Evolutionary conservation across 1,140 invertebrate genomes (phyloP).

Genomic region (Drosophila obscura): DNA sequence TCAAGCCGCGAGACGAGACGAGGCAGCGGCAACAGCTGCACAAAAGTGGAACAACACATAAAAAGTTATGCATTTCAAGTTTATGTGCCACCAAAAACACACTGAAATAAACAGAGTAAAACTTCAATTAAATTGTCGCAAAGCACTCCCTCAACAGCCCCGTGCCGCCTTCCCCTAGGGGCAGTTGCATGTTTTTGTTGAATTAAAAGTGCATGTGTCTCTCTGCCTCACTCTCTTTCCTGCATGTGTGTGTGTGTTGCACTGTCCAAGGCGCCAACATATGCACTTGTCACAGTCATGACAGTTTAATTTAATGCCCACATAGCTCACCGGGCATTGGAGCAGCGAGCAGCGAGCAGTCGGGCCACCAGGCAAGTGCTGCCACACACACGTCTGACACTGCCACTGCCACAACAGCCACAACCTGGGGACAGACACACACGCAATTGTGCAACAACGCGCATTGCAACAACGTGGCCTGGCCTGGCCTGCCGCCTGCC

Average conservation of each 20-base stretch:
- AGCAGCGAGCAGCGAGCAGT: constrained; percentile 12
- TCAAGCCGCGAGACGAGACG: constrained; percentile 10
- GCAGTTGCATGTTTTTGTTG: constrained; percentile 79
- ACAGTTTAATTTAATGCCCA: constrained; percentile 82
- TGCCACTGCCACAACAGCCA: not conserved
- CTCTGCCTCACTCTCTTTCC: constrained; percentile 7
- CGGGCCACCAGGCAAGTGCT: constrained; percentile 33
- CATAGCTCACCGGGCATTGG: constrained; percentile 71
- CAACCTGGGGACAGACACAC: constrained; percentile 59
- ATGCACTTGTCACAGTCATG: constrained; percentile 81
- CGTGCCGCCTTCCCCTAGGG: constrained; percentile 4
- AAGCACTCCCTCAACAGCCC: constrained; percentile 17
- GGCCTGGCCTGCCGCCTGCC: constrained; percentile 11
- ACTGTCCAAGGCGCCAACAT: constrained; percentile 76
- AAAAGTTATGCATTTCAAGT: constrained; percentile 71
- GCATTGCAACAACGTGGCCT: constrained; percentile 44
- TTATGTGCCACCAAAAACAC: constrained; percentile 55
- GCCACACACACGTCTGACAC: constrained; percentile 29
- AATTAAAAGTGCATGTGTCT: constrained; percentile 71
- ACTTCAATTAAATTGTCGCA: constrained; percentile 73
- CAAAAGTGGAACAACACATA: constrained; percentile 24
- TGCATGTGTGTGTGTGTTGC: constrained; percentile 43
- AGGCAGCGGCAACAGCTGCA: constrained; percentile 36
- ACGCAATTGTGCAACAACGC: constrained; percentile 77
- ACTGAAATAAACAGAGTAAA: constrained; percentile 23